These are phyloP conservation scores for Cremastobaeus sp. DNA, from an alignment of 2,888 invertebrate genomes.

Conservation along the genomic window DNA sequence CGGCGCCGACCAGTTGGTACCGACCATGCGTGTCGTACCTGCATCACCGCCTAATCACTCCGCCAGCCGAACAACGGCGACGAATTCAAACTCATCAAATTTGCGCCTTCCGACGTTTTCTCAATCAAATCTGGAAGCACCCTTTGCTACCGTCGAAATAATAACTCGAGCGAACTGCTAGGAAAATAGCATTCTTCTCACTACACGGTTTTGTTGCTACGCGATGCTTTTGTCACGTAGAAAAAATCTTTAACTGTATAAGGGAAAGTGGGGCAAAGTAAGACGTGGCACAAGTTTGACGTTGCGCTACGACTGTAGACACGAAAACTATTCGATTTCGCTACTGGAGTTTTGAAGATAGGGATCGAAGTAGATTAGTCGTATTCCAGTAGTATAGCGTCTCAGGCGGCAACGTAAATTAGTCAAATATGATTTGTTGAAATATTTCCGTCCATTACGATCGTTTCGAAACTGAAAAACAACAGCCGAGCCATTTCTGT, in stretches of 20 bases:
- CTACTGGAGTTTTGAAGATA: constrained; percentile 24
- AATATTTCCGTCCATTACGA: too few species aligned
- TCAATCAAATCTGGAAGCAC: too few species aligned
- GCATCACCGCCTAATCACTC: constrained; percentile 59
- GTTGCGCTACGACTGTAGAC: constrained; percentile 12
- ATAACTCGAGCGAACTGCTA: too few species aligned
- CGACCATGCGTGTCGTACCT: constrained; percentile 47
- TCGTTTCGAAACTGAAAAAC: too few species aligned
- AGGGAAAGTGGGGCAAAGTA: constrained; percentile 46
- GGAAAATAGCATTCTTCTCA: too few species aligned
- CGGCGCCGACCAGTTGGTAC: constrained; percentile 55
- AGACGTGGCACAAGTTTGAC: constrained; percentile 30
- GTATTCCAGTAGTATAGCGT: too few species aligned
- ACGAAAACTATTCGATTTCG: constrained; percentile 34
- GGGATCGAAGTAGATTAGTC: constrained; percentile 34
- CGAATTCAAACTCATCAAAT: background rate
- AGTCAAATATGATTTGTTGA: too few species aligned
- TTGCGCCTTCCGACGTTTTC: background rate
- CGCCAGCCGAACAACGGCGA: constrained; percentile 15
- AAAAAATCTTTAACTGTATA: constrained; percentile 50
- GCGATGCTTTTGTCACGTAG: constrained; percentile 29
- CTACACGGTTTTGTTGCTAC: constrained; percentile 7
- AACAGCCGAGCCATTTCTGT: too few species aligned
- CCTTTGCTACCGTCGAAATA: too few species aligned
- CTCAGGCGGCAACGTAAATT: too few species aligned